Percentiles rank a stretch among this genome's conserved stretches.
Evolutionary conservation across 2,888 invertebrate genomes (phyloP).

Genomic region (Heliothis peltigera): DNA sequence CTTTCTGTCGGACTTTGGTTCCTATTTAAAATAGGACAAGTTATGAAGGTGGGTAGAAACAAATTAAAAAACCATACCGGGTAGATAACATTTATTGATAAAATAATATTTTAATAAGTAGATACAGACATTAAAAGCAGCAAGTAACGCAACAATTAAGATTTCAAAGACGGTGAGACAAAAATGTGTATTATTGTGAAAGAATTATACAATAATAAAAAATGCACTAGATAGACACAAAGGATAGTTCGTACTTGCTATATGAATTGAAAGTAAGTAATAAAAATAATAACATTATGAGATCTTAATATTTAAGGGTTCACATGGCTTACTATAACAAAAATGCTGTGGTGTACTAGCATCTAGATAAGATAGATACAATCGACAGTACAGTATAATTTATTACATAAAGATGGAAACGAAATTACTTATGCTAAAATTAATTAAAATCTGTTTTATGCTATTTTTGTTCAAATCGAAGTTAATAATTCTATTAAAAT

Average conservation of each 20-base stretch:
- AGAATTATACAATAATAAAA: constrained; percentile 8
- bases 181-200: constrained; percentile 3
- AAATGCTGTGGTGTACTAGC: constrained; percentile 42
- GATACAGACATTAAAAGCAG: constrained; percentile 51
- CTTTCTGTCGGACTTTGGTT: too few relatives aligned
- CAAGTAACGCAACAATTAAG: constrained; percentile 13
- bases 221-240: constrained; percentile 6
- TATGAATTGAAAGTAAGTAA: constrained; percentile 27
- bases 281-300: constrained; percentile 31
- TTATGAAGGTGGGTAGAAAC: too few relatives aligned
- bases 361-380: constrained; percentile 39
- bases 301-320: constrained; percentile 57
- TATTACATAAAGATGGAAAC: constrained; percentile 36
- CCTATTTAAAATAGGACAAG: too few relatives aligned
- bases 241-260: constrained; percentile 12
- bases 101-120: constrained; percentile 25
- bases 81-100: constrained; percentile 43
- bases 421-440: constrained; percentile 20
- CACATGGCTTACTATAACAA: constrained; percentile 54
- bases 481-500: too few relatives aligned
- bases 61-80: constrained; percentile 5
- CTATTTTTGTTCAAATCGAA: not conserved
- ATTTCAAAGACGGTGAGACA: constrained; percentile 18
- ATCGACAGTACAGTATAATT: constrained; percentile 41
- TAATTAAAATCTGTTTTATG: constrained; percentile 12